These are phyloP conservation scores for Dioctria linearis DNA, from an alignment of 2,888 invertebrate species.

Conservation along the genomic window DNA sequence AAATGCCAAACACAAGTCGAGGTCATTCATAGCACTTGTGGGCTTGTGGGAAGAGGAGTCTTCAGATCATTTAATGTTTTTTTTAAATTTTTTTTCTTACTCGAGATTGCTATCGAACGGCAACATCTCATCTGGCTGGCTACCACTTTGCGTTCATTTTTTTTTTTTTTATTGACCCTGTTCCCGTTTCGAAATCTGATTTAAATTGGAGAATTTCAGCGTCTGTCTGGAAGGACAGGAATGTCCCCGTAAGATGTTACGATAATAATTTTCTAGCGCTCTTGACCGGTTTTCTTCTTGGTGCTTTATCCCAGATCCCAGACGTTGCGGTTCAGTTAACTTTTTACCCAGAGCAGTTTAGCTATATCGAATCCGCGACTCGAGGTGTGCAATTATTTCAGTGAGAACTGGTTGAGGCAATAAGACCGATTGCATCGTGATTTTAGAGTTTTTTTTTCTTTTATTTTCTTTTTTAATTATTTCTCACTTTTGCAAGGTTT, in stretches of 20 bases:
- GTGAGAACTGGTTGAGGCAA: constrained; percentile 6
- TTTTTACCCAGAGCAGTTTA: constrained; percentile 4
- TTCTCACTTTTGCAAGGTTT: background rate
- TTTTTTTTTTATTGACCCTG: constrained; percentile 13
- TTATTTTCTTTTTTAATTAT: background rate
- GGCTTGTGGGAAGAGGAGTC: constrained; percentile 7
- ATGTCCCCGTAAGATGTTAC: constrained; percentile 20
- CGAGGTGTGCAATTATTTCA: constrained; percentile 10
- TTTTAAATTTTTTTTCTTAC: no score
- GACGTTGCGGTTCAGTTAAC: constrained; percentile 17
- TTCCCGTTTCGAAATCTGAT: constrained; percentile 35
- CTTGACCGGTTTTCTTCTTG: constrained; percentile 30
- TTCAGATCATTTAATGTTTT: background rate
- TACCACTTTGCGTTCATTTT: background rate
- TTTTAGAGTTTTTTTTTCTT: constrained; percentile 8
- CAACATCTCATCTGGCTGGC: constrained; percentile 3
- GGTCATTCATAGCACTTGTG: constrained; percentile 21
- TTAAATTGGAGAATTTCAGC: constrained; percentile 33
- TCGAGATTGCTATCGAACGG: constrained; percentile 3
- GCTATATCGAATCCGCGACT: background rate
- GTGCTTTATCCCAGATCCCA: constrained; percentile 37
- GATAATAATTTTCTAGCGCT: constrained; percentile 29
- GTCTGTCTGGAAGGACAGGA: constrained; percentile 12
- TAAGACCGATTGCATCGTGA: constrained; percentile 27
- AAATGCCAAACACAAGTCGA: constrained; percentile 16